Percentiles rank a stretch among this genome's conserved stretches.
Conservation (phyloP, 2,888 invertebrate species). For the Automeris io region DNA sequence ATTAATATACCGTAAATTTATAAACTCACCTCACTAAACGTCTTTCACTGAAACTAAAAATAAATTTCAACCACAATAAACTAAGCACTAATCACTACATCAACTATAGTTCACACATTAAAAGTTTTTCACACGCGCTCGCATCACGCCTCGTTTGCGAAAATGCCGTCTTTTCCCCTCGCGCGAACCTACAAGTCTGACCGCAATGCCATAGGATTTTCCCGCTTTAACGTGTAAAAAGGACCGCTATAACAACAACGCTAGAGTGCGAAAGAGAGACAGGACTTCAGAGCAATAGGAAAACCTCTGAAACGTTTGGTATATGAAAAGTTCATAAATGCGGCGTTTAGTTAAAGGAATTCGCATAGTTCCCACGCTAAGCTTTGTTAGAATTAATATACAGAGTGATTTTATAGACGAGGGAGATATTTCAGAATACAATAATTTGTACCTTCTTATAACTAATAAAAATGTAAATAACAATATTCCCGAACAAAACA, state of each 20-base stretch:
- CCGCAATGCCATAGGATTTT: slow-evolving; percentile 49
- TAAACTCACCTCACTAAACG: slow-evolving; percentile 60
- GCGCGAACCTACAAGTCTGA: slow-evolving; percentile 68
- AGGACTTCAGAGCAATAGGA: slow-evolving; percentile 25
- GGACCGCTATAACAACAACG: slow-evolving; percentile 21
- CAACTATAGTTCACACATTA: slow-evolving; percentile 22
- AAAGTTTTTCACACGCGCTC: slow-evolving; percentile 20
- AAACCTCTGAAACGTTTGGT: slow-evolving; percentile 35
- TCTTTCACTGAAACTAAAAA: slow-evolving; percentile 46
- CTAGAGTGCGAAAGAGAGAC: slow-evolving; percentile 28
- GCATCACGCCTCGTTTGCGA: slow-evolving; percentile 14
- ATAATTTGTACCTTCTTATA: too few relatives aligned
- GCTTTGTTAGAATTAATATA: background rate
- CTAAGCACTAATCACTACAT: slow-evolving; percentile 25
- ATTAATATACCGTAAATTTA: too few relatives aligned
- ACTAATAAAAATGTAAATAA: too few relatives aligned
- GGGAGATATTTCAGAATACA: too few relatives aligned
- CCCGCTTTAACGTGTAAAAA: slow-evolving; percentile 44
- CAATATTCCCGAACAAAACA: too few relatives aligned
- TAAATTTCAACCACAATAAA: slow-evolving; percentile 17
- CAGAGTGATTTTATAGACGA: too few relatives aligned
- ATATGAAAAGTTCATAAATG: slow-evolving; percentile 20
- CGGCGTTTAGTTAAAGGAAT: slow-evolving; percentile 22
- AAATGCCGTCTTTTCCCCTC: slow-evolving; percentile 48
- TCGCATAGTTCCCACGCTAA: slow-evolving; percentile 14